Percentiles rank a stretch among this genome's conserved stretches.
Conservation (phyloP, 2,113 vertebrate species). For the Chaetops frenatus region DNA sequence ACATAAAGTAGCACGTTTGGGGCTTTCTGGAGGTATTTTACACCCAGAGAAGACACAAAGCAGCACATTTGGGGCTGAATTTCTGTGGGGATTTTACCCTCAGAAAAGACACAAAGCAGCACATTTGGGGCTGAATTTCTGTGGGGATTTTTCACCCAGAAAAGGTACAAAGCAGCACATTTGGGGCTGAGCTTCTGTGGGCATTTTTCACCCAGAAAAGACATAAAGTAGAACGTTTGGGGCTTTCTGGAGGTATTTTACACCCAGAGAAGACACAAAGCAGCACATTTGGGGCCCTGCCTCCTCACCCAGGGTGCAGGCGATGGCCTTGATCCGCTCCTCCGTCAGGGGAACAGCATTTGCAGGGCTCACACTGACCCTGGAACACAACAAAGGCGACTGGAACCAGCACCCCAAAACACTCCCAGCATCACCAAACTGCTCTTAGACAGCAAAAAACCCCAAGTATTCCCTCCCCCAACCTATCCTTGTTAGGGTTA, state of each 20-base stretch:
- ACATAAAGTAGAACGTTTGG: neutral
- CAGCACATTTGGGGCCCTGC: neutral
- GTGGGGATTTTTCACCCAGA: fast-evolving
- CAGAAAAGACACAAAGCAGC: neutral
- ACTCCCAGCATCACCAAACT: fast-evolving
- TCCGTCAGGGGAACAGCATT: neutral
- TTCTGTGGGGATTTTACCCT: fast-evolving
- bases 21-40: fast-evolving
- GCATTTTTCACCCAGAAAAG: fast-evolving
- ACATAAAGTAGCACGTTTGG: neutral
- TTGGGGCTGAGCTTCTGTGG: no score
- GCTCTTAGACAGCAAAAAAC: neutral
- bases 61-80: no score
- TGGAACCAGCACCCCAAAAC: fast-evolving
- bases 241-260: fast-evolving
- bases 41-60: fast-evolving
- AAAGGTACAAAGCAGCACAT: neutral
- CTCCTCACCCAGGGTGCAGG: conserved; percentile 51
- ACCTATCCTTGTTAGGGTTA: neutral
- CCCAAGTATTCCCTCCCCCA: fast-evolving
- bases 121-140: neutral
- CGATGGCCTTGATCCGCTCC: conserved; percentile 56
- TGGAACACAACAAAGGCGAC: neutral
- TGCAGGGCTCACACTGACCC: conserved; percentile 29
- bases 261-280: fast-evolving